Base-by-base conservation (phyloP, 2,113 vertebrate genomes). In the Chelonoidis abingdonii region DNA sequence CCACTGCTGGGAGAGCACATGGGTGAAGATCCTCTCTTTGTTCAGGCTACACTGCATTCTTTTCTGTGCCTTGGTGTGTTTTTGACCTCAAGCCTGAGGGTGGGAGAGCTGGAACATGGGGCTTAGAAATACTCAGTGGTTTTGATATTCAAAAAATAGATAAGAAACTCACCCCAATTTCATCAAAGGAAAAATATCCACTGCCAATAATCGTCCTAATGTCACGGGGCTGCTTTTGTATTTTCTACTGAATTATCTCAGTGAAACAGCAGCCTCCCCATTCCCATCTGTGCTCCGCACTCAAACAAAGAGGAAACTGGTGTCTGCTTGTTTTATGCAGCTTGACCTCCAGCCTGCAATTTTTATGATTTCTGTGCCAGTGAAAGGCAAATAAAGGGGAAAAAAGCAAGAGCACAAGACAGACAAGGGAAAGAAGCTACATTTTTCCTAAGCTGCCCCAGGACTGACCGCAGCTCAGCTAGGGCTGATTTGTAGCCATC, bases 341-440 rank as follows among this genome's bases (percentile, higher is more conserved):
- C 97, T 97, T 97, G 98, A 98, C 96, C 92, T 97, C 90, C 88
- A 97, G 95, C 92, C 92, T 97, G 87, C 93, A 95, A 96, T 96
- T 98, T 98, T 98, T 98, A 94, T 97, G 89, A 98, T 98, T 97
- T 98, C 96, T 97, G 91, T 93, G 83, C 87, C 90, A 96, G 91
- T 95, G 86, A 95, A 96, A 97, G 94, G 95, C 94, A 96, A 94
- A 97, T 85, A 96, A 97, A 97, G 89, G 81, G 90, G 57, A 59
- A 92, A 97, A 97, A 97, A 94, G 75, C 88, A 97, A 94, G 69
- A 94, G 84, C 65, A 82, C 8, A 92, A 25, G n/a, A 50, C 91
- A 69, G 85, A 96, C 93, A 97, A 95, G 93, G 81, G 94, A 89
- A 96, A 95, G 87, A 95, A 92, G 83, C 90, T 95, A 96, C 86